phyloP scores from a whole-genome alignment of 2,888 invertebrate species.

The Tenthredo amoena region DNA sequence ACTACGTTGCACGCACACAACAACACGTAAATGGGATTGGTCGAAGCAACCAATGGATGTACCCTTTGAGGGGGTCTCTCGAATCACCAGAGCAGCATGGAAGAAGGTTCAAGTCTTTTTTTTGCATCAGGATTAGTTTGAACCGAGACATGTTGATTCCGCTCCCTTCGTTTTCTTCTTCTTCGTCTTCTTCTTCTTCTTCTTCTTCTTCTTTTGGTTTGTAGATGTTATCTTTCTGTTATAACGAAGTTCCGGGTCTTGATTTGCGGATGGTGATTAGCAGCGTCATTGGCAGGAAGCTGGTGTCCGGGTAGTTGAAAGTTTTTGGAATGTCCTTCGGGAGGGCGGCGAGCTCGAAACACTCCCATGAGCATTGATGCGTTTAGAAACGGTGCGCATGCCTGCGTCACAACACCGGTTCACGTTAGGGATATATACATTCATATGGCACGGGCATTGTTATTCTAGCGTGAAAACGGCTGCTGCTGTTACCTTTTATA shows the following conservation, averaged over 20 bases:
- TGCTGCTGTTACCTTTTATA: constrained; percentile 75
- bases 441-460: constrained; percentile 70
- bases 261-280: constrained; percentile 5
- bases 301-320: constrained; percentile 24
- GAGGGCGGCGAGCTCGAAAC: constrained; percentile 66
- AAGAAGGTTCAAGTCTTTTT: neutral
- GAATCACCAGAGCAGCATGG: constrained; percentile 22
- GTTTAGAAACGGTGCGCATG: constrained; percentile 70
- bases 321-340: constrained; percentile 28
- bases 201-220: neutral
- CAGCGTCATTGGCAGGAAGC: constrained; percentile 13
- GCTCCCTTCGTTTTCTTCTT: neutral
- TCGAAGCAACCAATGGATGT: neutral
- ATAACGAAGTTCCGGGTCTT: constrained; percentile 20
- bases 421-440: constrained; percentile 68
- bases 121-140: neutral
- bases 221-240: neutral
- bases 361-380: constrained; percentile 72
- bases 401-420: constrained; percentile 58
- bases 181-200: neutral
- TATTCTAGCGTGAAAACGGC: constrained; percentile 77
- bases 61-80: constrained; percentile 10
- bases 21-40: constrained; percentile 32
- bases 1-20: constrained; percentile 49
- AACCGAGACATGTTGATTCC: neutral